Conservation (phyloP, 1,140 invertebrate species). For the Leptopilina clavipes region DNA sequence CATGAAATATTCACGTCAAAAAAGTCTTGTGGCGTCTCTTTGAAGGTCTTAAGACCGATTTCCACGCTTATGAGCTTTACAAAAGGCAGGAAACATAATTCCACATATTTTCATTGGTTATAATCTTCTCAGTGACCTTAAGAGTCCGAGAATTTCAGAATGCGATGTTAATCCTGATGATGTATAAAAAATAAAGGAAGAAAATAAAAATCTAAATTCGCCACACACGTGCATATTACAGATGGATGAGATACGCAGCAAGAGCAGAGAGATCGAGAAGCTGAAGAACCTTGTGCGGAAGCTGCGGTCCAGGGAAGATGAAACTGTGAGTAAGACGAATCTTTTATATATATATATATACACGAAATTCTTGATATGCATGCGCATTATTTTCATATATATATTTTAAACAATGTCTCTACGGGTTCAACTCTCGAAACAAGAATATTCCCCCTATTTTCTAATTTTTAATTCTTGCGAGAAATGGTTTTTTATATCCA, state of each 20-base stretch:
- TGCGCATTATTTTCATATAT: background rate
- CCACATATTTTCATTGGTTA: conserved; percentile 35
- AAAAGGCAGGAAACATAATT: conserved; percentile 32
- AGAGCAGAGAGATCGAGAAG: conserved; percentile 56
- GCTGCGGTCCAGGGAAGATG: conserved; percentile 43
- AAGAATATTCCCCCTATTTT: no score
- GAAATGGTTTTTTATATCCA: no score
- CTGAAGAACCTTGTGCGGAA: conserved; percentile 54
- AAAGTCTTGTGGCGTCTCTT: conserved; percentile 13
- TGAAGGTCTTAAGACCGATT: conserved; percentile 27
- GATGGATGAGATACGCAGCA: conserved; percentile 60
- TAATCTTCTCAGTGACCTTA: conserved; percentile 30
- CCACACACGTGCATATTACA: conserved; percentile 44
- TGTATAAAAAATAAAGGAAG: background rate
- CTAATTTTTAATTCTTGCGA: no score
- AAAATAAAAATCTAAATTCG: conserved; percentile 28
- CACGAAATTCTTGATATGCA: background rate
- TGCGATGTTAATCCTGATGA: conserved; percentile 32
- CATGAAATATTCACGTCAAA: conserved; percentile 29
- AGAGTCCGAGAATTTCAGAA: conserved; percentile 31
- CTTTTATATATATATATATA: background rate
- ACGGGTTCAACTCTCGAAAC: no score
- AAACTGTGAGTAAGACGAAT: conserved; percentile 47
- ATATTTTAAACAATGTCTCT: no score
- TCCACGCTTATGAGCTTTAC: conserved; percentile 24